phyloP scores from a whole-genome alignment of 2,797 vertebrate species.

The Sebastes oblongus region DNA sequence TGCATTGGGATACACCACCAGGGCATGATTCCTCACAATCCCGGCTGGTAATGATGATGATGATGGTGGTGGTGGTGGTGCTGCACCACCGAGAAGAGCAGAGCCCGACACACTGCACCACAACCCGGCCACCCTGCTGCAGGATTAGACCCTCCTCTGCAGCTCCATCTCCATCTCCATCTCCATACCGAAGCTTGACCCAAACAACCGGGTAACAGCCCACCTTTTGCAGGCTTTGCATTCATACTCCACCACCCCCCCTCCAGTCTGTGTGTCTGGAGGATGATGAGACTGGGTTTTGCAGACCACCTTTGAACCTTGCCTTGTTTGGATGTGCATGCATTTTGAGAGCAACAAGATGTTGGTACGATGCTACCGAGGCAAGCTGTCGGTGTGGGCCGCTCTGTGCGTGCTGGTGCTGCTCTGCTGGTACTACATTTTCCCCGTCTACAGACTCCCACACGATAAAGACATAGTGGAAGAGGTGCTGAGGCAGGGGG shows the following conservation, averaged over 20 bases:
- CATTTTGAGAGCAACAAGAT: constrained; percentile 47
- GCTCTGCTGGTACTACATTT: constrained; percentile 95
- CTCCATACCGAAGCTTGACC: constrained; percentile 32
- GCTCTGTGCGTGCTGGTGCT: constrained; percentile 89
- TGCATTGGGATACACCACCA: constrained; percentile 9
- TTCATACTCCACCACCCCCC: constrained; percentile 4
- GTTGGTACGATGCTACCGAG: constrained; percentile 86
- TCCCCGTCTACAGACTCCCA: constrained; percentile 88
- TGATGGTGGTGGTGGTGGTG: constrained; percentile 40
- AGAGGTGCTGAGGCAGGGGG: constrained; percentile 89
- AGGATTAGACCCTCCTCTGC: not conserved
- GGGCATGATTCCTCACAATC: constrained; percentile 21
- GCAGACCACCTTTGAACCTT: constrained; percentile 1
- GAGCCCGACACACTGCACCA: constrained; percentile 41
- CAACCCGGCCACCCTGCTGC: constrained; percentile 20
- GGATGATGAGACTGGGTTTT: constrained; percentile 50
- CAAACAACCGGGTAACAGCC: not conserved
- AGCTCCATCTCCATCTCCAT: not conserved
- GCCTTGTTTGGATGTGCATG: not conserved
- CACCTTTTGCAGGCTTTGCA: not conserved
- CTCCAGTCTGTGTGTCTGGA: not conserved
- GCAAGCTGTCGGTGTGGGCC: constrained; percentile 89
- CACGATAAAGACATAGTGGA: constrained; percentile 90
- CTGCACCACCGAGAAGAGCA: constrained; percentile 25
- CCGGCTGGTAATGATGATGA: constrained; percentile 1